Base-by-base conservation (phyloP, 2,888 invertebrate genomes). In the Ochropleura plecta region DNA sequence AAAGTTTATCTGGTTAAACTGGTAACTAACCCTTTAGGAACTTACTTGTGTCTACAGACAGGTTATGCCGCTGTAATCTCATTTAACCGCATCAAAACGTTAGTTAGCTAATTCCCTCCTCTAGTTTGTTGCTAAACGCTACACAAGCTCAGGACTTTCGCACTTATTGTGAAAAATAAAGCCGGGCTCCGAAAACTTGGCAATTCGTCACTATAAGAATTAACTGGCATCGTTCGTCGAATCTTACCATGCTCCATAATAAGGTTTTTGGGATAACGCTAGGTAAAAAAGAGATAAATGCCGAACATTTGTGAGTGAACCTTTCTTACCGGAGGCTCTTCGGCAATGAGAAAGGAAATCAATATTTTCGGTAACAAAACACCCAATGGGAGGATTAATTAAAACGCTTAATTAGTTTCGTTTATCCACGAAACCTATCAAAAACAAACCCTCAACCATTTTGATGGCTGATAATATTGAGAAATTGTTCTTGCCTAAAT, bases 361-460 rank as follows among this genome's bases (percentile, higher is more conserved):
- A 93, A 94, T 94, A 94, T 93, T 94, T 93, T 92, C 91, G 88
- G 94, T 92, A 95, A 95, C 94, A 93, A 92, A 93, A 94, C 93
- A 93, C 94, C 92, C 92, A 92, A 93, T 92, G 91, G 92, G 88
- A 91, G 93, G 94, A 94, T 95, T 95, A 95, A 96, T 95, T 95
- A 95, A 95, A 95, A 94, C 93, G 92, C 92, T 94, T 93, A 95
- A 95, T 95, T 95, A 95, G 94, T 93, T 95, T 95, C 93, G 93
- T 94, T 95, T 94, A 95, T 94, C 93, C 91, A 88, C 88, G 93
- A 93, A 94, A 93, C 94, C 93, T 94, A 93, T 94, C 93, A 94
- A 93, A 93, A 93, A 94, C 94, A 94, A 90, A 92, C 90, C 90
- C 88, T 90, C 88, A 91, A 91, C 91, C 91, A 91, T 91, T 88